These are phyloP conservation scores for Phrynocephalus guinanensis DNA, from an alignment of 2,797 vertebrate genomes.

Conservation along the genomic window DNA sequence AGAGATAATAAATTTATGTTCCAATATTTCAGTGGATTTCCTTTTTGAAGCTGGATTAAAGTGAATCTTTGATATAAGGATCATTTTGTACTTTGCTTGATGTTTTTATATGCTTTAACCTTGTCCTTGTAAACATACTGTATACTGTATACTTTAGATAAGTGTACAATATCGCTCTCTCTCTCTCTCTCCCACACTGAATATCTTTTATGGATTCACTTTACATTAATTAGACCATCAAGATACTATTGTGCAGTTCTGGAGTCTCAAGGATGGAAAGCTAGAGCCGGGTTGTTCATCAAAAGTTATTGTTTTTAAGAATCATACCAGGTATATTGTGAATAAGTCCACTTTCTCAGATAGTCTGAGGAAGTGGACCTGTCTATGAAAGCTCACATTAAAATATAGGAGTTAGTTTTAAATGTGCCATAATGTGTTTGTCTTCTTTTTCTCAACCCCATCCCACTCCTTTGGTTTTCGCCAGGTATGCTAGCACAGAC, in stretches of 20 bases:
- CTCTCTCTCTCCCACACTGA: background rate
- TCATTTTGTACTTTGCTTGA: slow-evolving; percentile 17
- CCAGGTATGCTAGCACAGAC: no score
- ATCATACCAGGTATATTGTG: no score
- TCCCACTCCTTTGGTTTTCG: no score
- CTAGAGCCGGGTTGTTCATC: no score
- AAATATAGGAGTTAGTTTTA: no score
- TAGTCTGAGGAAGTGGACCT: no score
- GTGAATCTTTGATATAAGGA: slow-evolving; percentile 62
- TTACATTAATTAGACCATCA: background rate
- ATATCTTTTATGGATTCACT: background rate
- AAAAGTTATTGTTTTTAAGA: no score
- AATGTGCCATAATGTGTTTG: no score
- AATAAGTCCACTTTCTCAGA: no score
- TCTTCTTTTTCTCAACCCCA: no score
- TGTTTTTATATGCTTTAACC: background rate
- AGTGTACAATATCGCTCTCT: background rate
- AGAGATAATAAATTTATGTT: slow-evolving; percentile 53
- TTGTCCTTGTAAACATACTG: background rate
- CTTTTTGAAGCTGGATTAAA: slow-evolving; percentile 48
- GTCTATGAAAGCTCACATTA: no score
- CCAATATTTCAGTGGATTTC: slow-evolving; percentile 31
- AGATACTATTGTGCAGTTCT: background rate
- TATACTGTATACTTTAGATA: background rate
- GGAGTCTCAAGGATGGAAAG: no score